Conservation (phyloP, 2,888 invertebrate genomes). For the Mimumesa dahlbomi region DNA sequence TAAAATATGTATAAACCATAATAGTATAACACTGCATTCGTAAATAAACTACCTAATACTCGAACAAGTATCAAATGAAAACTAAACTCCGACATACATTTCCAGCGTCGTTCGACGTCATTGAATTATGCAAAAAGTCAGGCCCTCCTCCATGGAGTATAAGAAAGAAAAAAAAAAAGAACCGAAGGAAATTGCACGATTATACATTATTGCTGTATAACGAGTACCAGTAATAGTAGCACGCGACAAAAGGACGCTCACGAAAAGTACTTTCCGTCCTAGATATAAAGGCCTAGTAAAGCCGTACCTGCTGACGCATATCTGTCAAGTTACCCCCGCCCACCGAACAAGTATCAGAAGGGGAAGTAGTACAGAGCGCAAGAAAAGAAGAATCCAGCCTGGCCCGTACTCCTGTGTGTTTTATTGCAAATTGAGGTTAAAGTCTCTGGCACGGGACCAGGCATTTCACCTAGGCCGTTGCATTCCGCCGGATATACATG, state of each 20-base stretch:
- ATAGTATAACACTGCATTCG: too few relatives aligned
- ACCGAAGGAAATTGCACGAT: too few relatives aligned
- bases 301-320: neutral
- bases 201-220: too few relatives aligned
- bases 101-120: too few relatives aligned
- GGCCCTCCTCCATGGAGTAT: too few relatives aligned
- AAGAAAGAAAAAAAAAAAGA: too few relatives aligned
- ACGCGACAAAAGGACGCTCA: constrained; percentile 2
- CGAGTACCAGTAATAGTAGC: too few relatives aligned
- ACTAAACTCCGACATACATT: too few relatives aligned
- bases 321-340: neutral
- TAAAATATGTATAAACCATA: too few relatives aligned
- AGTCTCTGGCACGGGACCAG: constrained; percentile 76
- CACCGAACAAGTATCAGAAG: neutral
- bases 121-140: too few relatives aligned
- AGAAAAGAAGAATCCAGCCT: constrained; percentile 61
- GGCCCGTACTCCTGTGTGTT: constrained; percentile 52
- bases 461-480: constrained; percentile 68
- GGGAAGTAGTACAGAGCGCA: constrained; percentile 16
- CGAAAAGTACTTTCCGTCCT: neutral
- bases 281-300: neutral
- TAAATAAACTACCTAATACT: too few relatives aligned
- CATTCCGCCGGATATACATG: constrained; percentile 64
- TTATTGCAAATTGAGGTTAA: constrained; percentile 78
- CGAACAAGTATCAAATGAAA: too few relatives aligned